Evolutionary conservation across 2,888 invertebrate genomes (phyloP), one percentile per base, ranked within the genome.

Genomic region (Lochmaea crataegi): DNA sequence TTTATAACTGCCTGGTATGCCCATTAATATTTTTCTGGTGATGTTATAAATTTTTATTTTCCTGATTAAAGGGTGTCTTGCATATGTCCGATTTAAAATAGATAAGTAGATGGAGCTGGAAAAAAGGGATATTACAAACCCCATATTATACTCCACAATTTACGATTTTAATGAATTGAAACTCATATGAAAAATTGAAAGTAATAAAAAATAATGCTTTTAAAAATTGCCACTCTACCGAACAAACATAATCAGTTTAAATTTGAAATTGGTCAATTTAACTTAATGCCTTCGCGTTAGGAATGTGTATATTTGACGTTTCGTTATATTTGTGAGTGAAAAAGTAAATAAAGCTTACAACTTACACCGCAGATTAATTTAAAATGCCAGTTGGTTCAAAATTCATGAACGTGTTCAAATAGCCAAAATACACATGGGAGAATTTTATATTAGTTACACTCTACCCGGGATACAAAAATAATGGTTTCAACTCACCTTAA

Each of bases 161-260:
- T 70, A 70, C 70, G 70, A 65, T 70, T 70, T 70, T 70, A 70
- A 70, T 70, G 64, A 70, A 70, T 70, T 70, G 70, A 64, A 63
- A 63, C 42, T 42, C 61, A 63, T 63, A 63, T 63, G 57, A 74
- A 76, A 76, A 74, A 72, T 72, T 57, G 41, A 18, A 69, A 48
- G 72, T 73, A 71, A 74, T 76, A 76, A 78, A 78, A 78, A 74
- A 69, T 75, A 76, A 78, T 78, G 76, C 74, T 72, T 74, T 73
- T 68, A 65, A 75, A 74, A 76, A 78, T 76, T 76, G 75, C 76
- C 78, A 78, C 73, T 73, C 76, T 65, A 60, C 66, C 69, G 68
- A 76, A 53, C 76, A 76, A 76, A 76, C 71, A 69, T 76, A 71
- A 76, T 74, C 71, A 76, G 66, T 76, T 76, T 74, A 76, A 76